Evolutionary conservation across 2,888 invertebrate species (phyloP).

Genomic region (Scaptomyza cyrtandrae): DNA sequence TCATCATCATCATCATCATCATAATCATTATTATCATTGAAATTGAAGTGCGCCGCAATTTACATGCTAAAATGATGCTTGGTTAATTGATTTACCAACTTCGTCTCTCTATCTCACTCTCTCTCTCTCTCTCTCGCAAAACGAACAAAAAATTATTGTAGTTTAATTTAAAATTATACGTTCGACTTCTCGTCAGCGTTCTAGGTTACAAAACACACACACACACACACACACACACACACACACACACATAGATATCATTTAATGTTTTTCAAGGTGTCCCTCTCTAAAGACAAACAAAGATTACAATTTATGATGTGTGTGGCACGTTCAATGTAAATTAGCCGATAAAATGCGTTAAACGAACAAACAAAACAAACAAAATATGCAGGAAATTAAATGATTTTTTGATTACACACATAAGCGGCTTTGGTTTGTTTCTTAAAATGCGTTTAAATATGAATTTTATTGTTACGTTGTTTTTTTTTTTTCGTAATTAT

Average conservation of each 20-base stretch:
- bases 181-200: slow-evolving; percentile 68
- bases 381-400: slow-evolving; percentile 71
- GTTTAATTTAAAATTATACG: slow-evolving; percentile 75
- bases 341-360: slow-evolving; percentile 62
- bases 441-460: slow-evolving; percentile 42
- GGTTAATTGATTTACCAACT: slow-evolving; percentile 67
- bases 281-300: slow-evolving; percentile 49
- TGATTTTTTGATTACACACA: slow-evolving; percentile 64
- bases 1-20: slow-evolving; percentile 40
- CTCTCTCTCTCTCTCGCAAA: not conserved
- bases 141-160: slow-evolving; percentile 46
- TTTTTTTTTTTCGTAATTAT: slow-evolving; percentile 44
- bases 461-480: slow-evolving; percentile 39
- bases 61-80: slow-evolving; percentile 64
- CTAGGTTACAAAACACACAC: slow-evolving; percentile 73
- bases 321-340: slow-evolving; percentile 67
- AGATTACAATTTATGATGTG: slow-evolving; percentile 58
- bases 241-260: no score
- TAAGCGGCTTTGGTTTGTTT: slow-evolving; percentile 47
- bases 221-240: slow-evolving; percentile 3
- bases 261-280: not conserved
- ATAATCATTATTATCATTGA: slow-evolving; percentile 48
- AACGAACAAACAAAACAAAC: not conserved
- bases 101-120: slow-evolving; percentile 1
- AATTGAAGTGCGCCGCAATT: slow-evolving; percentile 71